These are phyloP conservation scores for Euwallacea fornicatus DNA, from an alignment of 1,140 invertebrate genomes.

Conservation along the genomic window DNA sequence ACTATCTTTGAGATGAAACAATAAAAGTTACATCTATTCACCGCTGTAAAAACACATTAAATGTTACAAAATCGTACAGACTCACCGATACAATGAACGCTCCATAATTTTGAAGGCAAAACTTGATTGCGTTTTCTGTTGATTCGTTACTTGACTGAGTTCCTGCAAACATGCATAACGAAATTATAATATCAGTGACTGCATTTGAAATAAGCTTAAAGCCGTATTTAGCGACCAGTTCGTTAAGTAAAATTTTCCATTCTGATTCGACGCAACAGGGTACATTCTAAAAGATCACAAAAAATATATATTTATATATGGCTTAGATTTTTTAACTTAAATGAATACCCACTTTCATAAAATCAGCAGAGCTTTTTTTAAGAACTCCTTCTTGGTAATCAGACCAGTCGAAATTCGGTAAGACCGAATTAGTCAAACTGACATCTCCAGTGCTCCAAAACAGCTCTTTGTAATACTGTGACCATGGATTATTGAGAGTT, in stretches of 20 bases:
- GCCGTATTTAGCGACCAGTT: constrained; percentile 32
- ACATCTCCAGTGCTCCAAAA: neutral
- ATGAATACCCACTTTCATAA: neutral
- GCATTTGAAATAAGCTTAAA: constrained; percentile 25
- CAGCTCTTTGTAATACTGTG: constrained; percentile 25
- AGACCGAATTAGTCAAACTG: neutral
- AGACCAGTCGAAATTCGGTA: constrained; percentile 21
- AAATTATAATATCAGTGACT: constrained; percentile 42
- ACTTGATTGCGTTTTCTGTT: constrained; percentile 40
- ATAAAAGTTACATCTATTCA: no score
- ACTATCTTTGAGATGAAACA: no score
- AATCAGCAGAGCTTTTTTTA: constrained; percentile 15
- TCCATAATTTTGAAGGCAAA: constrained; percentile 45
- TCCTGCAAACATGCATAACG: constrained; percentile 43
- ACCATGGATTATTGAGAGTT: constrained; percentile 26
- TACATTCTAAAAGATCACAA: constrained; percentile 42
- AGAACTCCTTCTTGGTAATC: constrained; percentile 14
- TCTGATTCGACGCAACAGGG: constrained; percentile 44
- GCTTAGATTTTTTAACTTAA: no score
- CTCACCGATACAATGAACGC: constrained; percentile 42
- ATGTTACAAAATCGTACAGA: neutral
- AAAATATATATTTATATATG: neutral
- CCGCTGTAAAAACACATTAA: neutral
- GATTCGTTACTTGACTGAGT: constrained; percentile 39
- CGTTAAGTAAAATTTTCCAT: constrained; percentile 43